Evolutionary conservation across 2,113 vertebrate genomes (phyloP), one percentile per base, ranked within the genome.

Genomic region (Phalacrocorax aristotelis): DNA sequence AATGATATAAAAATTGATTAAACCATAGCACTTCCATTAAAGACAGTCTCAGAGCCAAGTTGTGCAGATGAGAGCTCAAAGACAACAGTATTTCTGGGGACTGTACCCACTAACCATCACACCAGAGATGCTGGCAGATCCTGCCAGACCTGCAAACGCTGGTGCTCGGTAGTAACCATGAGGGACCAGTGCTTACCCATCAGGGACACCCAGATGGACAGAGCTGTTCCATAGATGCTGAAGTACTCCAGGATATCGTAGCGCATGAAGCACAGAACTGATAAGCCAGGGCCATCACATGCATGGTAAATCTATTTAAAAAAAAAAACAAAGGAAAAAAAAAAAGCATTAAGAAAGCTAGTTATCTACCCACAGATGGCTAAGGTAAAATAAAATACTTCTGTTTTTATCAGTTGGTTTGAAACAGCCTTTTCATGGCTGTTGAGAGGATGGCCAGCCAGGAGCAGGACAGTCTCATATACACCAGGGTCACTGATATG

Each of bases 131-230:
- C 52, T 9, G 22, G 14, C 34, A 58, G 27, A 20, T 9, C 72
- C 84, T 83, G 52, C 32, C 38, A 1, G 4, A 32, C n/a, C 32
- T n/a, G 42, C 29, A 25, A 4, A 7, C 0, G 1, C 6, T 29
- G 44, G 77, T 60, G 38, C 38, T 42, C 5, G 2, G 26, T 12
- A 12, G 86, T 42, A 69, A 20, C 9, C 16, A 10, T 0, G 4
- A 3, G 34, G 38, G 46, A 40, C 1, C 7, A 2, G 26, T 83
- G 91, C 98, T 98, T 87, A 99, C 99, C 99, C 88, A 99, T 98
- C 42, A 99, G 98, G 0, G 99, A 99, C 95, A 99, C 99, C 99
- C 99, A 99, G 98, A 99, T 99, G 89, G 99, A 99, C 69, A 99
- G 97, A 0, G 99, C 99, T 1, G 99, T 99, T 40, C 99, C 98